Conservation (phyloP, 2,113 vertebrate genomes). For the Bettongia penicillata region DNA sequence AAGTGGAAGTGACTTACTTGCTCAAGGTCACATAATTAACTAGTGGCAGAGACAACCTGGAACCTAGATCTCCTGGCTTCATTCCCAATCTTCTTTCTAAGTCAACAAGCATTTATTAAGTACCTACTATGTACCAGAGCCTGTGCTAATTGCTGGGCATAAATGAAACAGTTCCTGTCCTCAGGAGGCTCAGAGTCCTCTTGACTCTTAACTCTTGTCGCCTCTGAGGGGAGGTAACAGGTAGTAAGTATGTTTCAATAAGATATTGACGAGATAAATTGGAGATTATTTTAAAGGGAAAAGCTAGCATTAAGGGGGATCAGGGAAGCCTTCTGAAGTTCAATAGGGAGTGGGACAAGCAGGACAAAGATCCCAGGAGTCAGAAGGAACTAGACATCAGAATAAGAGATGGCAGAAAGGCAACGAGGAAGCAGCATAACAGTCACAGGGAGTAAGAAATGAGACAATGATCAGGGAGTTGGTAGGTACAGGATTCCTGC, state of each 20-base stretch:
- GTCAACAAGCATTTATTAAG: too few relatives aligned
- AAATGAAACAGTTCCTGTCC: background rate
- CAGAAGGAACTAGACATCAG: background rate
- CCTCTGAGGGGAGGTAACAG: background rate
- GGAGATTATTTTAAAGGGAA: background rate
- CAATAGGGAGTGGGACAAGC: background rate
- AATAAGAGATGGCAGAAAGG: background rate
- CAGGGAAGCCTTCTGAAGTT: background rate
- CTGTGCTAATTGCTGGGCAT: background rate
- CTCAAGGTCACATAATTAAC: background rate
- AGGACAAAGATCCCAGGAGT: background rate
- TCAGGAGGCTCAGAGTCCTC: background rate
- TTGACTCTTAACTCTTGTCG: too few relatives aligned
- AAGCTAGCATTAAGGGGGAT: background rate
- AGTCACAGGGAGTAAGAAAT: background rate
- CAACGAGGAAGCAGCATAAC: background rate
- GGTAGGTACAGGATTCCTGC: background rate
- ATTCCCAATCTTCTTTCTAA: too few relatives aligned
- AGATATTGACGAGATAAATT: background rate
- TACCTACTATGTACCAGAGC: too few relatives aligned
- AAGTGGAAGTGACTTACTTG: background rate
- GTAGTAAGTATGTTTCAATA: background rate
- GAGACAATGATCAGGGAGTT: background rate
- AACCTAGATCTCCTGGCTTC: background rate
- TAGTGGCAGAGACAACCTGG: background rate